Conservation (phyloP, 2,113 vertebrate species). For the Tichodroma muraria region DNA sequence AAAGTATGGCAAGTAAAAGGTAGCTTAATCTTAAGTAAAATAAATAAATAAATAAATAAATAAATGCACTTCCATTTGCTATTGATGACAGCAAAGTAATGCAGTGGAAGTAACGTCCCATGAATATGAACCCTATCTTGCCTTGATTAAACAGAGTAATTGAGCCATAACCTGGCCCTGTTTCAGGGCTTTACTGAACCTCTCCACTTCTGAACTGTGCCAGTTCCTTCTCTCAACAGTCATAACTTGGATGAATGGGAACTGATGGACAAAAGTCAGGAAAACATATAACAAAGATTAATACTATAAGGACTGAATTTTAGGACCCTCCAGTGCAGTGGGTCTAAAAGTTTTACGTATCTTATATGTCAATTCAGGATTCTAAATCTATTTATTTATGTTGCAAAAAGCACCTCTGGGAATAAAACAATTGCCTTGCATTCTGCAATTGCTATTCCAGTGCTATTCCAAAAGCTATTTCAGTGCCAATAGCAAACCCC, state of each 20-base stretch:
- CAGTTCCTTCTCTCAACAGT: not conserved
- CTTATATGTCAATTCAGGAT: not conserved
- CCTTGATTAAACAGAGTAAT: not conserved
- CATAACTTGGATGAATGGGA: not conserved
- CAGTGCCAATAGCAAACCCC: not conserved
- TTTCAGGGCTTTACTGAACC: not conserved
- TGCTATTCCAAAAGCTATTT: not conserved
- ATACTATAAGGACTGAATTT: not conserved
- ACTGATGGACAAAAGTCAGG: not conserved
- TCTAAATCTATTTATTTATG: not conserved
- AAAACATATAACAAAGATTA: not conserved
- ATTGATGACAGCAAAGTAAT: not conserved
- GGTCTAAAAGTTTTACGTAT: not conserved
- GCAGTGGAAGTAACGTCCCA: not conserved
- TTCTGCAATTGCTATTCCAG: not conserved
- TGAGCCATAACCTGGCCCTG: not conserved
- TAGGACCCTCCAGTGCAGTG: not conserved
- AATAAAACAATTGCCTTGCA: not conserved
- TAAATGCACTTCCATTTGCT: not conserved
- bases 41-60: not conserved
- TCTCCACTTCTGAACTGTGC: not conserved
- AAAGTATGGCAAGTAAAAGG: not conserved
- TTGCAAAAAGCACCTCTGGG: not conserved
- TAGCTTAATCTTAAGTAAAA: not conserved
- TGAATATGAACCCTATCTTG: not conserved